phyloP scores from a whole-genome alignment of 2,888 invertebrate genomes.

The Philereme vetulata region DNA sequence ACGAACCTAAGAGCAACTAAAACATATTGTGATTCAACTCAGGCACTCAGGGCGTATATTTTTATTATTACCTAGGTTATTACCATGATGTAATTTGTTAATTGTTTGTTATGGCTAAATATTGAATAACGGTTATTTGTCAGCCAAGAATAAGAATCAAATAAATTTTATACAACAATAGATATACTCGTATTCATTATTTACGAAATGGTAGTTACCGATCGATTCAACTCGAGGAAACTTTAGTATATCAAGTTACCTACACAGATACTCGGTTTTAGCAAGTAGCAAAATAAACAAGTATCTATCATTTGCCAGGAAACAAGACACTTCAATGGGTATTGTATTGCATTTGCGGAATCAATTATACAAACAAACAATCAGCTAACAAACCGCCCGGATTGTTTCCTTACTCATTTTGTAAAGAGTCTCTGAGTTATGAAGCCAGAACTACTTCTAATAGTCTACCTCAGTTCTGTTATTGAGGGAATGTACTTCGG shows the following conservation, averaged over 20 bases:
- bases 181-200: too few relatives aligned
- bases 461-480: constrained; percentile 43
- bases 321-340: constrained; percentile 23
- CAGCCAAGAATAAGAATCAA: too few relatives aligned
- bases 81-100: too few relatives aligned
- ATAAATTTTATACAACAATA: too few relatives aligned
- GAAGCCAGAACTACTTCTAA: constrained; percentile 42
- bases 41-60: too few relatives aligned
- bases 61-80: too few relatives aligned
- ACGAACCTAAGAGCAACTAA: too few relatives aligned
- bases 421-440: constrained; percentile 10
- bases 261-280: neutral
- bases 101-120: too few relatives aligned
- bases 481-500: constrained; percentile 58
- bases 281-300: constrained; percentile 19
- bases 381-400: neutral
- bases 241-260: constrained; percentile 2
- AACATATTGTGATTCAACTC: too few relatives aligned
- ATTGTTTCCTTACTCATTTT: constrained; percentile 10
- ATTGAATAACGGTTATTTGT: too few relatives aligned
- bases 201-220: too few relatives aligned
- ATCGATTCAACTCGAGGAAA: neutral
- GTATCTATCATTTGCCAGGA: constrained; percentile 6
- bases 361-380: constrained; percentile 11
- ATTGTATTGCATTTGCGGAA: constrained; percentile 8